Percentiles rank a stretch among this genome's conserved stretches.
phyloP scores from a whole-genome alignment of 2,113 vertebrate genomes.

The Chaetodon auriga region DNA sequence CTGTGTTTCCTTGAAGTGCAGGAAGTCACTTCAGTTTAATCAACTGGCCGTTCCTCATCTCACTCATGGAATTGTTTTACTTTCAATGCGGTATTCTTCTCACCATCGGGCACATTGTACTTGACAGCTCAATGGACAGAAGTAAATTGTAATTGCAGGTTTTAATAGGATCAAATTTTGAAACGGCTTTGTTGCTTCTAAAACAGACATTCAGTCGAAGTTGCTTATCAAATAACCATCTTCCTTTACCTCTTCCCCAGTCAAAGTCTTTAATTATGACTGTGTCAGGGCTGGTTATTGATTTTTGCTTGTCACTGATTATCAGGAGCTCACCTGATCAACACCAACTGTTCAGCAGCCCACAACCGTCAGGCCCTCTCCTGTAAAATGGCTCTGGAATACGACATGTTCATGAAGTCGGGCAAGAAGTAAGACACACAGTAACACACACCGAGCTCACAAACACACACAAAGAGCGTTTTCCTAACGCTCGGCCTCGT shows the following conservation, averaged over 20 bases:
- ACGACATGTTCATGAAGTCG: constrained; percentile 89
- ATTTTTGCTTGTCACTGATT: constrained; percentile 10
- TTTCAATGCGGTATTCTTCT: constrained; percentile 47
- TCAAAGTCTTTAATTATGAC: not conserved
- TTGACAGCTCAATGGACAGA: not conserved
- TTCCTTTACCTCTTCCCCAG: not conserved
- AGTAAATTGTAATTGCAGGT: not conserved
- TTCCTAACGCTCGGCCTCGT: not conserved
- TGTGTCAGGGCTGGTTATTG: not conserved
- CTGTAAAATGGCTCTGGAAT: constrained; percentile 96
- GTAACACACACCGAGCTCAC: not conserved
- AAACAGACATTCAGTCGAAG: not conserved
- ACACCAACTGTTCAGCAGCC: constrained; percentile 93
- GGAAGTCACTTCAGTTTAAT: constrained; percentile 58
- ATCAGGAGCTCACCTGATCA: constrained; percentile 87
- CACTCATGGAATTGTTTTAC: constrained; percentile 44
- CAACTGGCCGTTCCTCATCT: constrained; percentile 38
- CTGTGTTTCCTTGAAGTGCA: constrained; percentile 61
- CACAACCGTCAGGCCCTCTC: constrained; percentile 94
- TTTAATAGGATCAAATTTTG: not conserved
- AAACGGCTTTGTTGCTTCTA: not conserved
- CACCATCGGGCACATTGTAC: constrained; percentile 13
- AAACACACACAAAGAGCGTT: not conserved
- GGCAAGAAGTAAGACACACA: constrained; percentile 89
- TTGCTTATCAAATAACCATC: not conserved